Conservation (phyloP, 2,797 vertebrate genomes). For the Rhinogobio ventralis region DNA sequence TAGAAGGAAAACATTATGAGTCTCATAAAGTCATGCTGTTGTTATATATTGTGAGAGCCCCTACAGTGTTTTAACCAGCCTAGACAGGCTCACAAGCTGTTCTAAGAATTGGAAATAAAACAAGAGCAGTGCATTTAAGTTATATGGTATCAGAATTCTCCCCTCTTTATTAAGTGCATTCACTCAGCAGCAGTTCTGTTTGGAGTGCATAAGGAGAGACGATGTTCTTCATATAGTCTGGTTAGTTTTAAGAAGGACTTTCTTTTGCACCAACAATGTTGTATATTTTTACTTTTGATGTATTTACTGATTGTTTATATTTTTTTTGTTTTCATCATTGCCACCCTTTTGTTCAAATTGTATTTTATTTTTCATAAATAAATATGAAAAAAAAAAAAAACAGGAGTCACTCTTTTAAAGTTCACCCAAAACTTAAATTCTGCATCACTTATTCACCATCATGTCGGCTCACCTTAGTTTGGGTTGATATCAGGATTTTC, state of each 20-base stretch:
- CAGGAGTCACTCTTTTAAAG: too few relatives aligned
- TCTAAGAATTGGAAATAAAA: constrained; percentile 35
- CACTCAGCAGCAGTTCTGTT: too few relatives aligned
- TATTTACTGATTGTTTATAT: neutral
- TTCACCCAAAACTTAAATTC: too few relatives aligned
- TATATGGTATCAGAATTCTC: neutral
- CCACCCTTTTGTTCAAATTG: neutral
- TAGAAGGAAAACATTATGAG: constrained; percentile 78
- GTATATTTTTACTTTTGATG: neutral
- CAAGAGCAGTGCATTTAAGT: neutral
- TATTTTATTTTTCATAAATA: neutral
- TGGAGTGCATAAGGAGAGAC: too few relatives aligned
- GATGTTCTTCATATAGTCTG: too few relatives aligned
- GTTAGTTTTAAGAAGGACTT: neutral
- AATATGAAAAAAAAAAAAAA: too few relatives aligned
- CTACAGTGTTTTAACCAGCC: constrained; percentile 34
- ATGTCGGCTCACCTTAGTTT: neutral
- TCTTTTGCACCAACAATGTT: neutral
- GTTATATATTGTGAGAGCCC: constrained; percentile 61
- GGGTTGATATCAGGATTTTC: neutral
- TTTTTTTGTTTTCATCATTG: neutral
- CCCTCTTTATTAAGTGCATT: too few relatives aligned
- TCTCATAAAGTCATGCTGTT: constrained; percentile 75
- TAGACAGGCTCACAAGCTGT: constrained; percentile 3
- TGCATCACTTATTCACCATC: too few relatives aligned